A percentile compares a stretch with the other conserved stretches of the same genome.
phyloP scores from a whole-genome alignment of 2,797 vertebrate genomes.

The Gobionotothen gibberifrons region DNA sequence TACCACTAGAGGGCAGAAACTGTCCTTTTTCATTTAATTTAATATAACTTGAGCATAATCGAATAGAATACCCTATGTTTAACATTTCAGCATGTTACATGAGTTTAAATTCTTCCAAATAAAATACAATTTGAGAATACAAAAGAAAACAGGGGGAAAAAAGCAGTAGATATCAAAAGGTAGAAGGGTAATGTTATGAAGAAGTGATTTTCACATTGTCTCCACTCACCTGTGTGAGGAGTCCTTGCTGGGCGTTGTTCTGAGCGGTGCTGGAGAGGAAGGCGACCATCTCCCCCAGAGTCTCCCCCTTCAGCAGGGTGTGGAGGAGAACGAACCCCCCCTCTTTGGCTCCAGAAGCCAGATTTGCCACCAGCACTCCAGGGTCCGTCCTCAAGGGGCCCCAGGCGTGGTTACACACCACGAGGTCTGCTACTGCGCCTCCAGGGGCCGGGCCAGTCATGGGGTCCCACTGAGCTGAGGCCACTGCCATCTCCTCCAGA shows the following conservation, averaged over 20 bases:
- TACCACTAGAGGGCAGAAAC: too few species aligned
- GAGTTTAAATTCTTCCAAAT: too few species aligned
- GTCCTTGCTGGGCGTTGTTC: constrained; percentile 71
- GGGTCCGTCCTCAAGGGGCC: constrained; percentile 64
- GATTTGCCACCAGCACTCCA: constrained; percentile 80
- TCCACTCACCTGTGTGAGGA: constrained; percentile 88
- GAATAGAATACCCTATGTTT: too few species aligned
- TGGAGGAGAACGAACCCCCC: constrained; percentile 93
- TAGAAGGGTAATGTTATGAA: too few species aligned
- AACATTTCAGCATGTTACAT: too few species aligned
- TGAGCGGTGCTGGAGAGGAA: constrained; percentile 85
- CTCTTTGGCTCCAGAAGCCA: constrained; percentile 86
- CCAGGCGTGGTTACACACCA: constrained; percentile 88
- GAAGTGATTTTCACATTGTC: neutral
- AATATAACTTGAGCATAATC: too few species aligned
- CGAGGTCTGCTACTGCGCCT: constrained; percentile 84
- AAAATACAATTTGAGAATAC: too few species aligned
- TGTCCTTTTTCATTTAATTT: too few species aligned
- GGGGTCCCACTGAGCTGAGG: constrained; percentile 90
- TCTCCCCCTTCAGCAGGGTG: constrained; percentile 88
- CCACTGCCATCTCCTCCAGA: constrained; percentile 80
- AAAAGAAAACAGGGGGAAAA: too few species aligned
- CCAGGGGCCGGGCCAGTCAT: constrained; percentile 72
- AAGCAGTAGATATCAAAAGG: too few species aligned
- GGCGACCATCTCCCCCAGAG: constrained; percentile 87